Percentiles rank a stretch among this genome's conserved stretches.
Conservation (phyloP, 2,113 vertebrate species). For the Brachypodius melanocephalos region DNA sequence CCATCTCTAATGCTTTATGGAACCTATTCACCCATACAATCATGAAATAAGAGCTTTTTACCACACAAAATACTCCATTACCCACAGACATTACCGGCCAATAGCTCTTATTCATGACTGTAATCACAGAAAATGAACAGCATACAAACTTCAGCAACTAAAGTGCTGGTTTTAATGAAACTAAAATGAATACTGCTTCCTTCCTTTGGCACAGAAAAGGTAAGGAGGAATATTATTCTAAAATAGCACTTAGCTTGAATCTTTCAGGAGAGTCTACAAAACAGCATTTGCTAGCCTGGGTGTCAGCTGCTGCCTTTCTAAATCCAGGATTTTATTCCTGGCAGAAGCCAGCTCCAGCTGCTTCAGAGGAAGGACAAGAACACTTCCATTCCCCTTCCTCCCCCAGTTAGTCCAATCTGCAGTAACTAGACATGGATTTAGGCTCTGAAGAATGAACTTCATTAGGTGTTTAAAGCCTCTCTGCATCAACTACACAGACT, state of each 20-base stretch:
- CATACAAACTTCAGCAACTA: neutral
- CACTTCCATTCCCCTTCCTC: neutral
- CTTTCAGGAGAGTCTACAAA: neutral
- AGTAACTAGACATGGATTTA: neutral
- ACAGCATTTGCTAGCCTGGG: neutral
- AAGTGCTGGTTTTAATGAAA: neutral
- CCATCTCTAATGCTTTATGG: neutral
- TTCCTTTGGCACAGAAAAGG: neutral
- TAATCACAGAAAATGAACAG: neutral
- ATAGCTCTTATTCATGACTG: neutral
- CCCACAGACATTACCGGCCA: neutral
- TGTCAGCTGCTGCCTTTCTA: neutral
- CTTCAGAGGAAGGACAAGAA: neutral
- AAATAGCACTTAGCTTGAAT: neutral
- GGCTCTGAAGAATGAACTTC: neutral
- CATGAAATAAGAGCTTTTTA: neutral
- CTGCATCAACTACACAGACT: neutral
- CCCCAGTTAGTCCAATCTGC: neutral
- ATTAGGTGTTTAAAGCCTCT: neutral
- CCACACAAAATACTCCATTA: neutral
- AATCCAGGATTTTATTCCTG: neutral
- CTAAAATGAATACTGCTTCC: neutral
- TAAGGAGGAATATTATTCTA: neutral
- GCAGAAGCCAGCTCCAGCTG: constrained; percentile 16
- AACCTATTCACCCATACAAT: neutral